Conservation (phyloP, 1,140 invertebrate genomes). For the Yoshiicerus persimilis region DNA sequence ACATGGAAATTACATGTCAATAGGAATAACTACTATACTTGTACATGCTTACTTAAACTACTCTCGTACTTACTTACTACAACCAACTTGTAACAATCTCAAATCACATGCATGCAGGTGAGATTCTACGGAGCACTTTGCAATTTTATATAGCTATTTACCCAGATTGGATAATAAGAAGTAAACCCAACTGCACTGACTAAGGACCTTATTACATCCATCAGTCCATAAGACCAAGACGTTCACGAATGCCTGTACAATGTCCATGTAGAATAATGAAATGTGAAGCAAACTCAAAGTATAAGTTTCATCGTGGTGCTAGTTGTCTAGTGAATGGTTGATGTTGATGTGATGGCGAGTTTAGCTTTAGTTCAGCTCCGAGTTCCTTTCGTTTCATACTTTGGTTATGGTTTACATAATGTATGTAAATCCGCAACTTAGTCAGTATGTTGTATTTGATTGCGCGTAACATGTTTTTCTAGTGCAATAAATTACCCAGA, state of each 20-base stretch:
- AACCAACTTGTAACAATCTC: no score
- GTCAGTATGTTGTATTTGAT: conserved; percentile 21
- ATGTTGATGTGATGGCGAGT: no score
- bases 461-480: conserved; percentile 29
- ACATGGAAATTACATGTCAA: conserved; percentile 22
- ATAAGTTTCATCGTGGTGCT: neutral
- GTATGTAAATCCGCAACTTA: conserved; percentile 22
- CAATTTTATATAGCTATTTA: conserved; percentile 11
- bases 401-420: conserved; percentile 23
- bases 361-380: neutral
- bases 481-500: conserved; percentile 22
- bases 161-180: neutral
- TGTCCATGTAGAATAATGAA: neutral
- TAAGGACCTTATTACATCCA: neutral
- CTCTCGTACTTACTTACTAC: neutral
- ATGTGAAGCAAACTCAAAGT: neutral
- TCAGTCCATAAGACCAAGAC: neutral
- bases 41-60: neutral
- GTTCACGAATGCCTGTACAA: neutral
- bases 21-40: neutral
- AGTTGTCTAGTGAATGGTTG: neutral
- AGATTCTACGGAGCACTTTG: neutral
- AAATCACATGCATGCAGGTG: neutral
- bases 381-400: neutral
- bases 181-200: neutral